Base-by-base conservation (phyloP, 2,113 vertebrate species). In the Colinus virginianus region DNA sequence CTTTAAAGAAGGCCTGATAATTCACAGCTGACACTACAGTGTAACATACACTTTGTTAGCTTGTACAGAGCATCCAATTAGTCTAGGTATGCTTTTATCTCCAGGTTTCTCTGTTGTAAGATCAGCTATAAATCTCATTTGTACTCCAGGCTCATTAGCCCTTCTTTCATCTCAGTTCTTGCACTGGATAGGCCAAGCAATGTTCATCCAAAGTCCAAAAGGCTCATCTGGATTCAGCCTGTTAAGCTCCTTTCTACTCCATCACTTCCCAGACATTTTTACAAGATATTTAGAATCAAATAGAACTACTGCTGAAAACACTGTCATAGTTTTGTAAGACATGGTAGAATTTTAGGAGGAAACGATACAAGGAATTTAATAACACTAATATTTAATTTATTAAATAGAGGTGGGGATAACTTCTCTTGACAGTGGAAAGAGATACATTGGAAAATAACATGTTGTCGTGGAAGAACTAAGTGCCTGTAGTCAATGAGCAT, bases 41-140 rank as follows among this genome's bases (percentile, higher is more conserved):
- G 38, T 21, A 87, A 70, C 11, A 45, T 48, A 49, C 12, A 71
- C 7, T 90, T 90, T 66, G 62, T 90, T 90, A 87, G 71, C 46
- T 80, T 91, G 55, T 68, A 49, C 63, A 82, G 79, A 83, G n/a
- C 82, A 91, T 66, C 89, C 83, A 96, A 76, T 96, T 93, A 96
- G 72, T 62, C 40, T 70, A 86, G 81, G 56, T 85, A 94, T 91
- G 93, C 92, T 95, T 96, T 96, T 91, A 95, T 97, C 80, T 95
- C 43, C 72, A 87, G 45, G 18, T 92, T 94, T 76, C 70, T 79
- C 81, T 80, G 62, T 49, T 86, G 84, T 87, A 92, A 85, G 82
- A 92, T 92, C 84, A 83, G 59, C 63, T 87, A 87, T 94, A 96
- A 97, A 96, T 94, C 93, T 87, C 70, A 87, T 90, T 95, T 95